These are phyloP conservation scores for Ptyas mucosa DNA, from an alignment of 2,113 vertebrate species.

Conservation along the genomic window DNA sequence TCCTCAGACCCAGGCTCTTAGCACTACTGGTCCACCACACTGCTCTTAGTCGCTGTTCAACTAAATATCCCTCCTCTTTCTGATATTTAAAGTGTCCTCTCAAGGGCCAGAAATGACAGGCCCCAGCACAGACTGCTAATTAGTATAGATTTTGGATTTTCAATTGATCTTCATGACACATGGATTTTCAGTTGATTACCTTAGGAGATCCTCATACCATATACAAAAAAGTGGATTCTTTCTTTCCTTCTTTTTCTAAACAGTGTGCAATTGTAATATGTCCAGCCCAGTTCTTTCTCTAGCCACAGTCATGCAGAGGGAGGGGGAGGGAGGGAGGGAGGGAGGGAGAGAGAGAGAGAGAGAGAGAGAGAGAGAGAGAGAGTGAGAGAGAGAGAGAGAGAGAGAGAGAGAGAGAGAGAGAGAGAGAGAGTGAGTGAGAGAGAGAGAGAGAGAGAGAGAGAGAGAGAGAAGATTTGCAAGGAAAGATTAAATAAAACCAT, in stretches of 20 bases:
- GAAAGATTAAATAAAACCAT: slow-evolving; percentile 22
- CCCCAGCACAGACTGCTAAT: background rate
- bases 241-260: background rate
- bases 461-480: background rate
- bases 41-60: background rate
- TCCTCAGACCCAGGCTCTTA: no score
- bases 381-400: no score
- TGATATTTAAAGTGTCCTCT: background rate
- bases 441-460: no score
- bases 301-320: background rate
- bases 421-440: no score
- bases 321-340: background rate
- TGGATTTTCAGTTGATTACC: background rate
- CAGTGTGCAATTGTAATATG: no score
- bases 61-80: background rate
- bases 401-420: background rate
- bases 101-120: background rate
- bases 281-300: background rate
- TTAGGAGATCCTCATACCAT: no score
- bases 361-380: background rate
- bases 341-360: background rate
- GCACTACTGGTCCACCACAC: no score
- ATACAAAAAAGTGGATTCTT: background rate
- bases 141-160: background rate
- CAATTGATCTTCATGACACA: no score